Base-by-base conservation (phyloP, 2,888 invertebrate species). In the Brassicogethes aeneus region DNA sequence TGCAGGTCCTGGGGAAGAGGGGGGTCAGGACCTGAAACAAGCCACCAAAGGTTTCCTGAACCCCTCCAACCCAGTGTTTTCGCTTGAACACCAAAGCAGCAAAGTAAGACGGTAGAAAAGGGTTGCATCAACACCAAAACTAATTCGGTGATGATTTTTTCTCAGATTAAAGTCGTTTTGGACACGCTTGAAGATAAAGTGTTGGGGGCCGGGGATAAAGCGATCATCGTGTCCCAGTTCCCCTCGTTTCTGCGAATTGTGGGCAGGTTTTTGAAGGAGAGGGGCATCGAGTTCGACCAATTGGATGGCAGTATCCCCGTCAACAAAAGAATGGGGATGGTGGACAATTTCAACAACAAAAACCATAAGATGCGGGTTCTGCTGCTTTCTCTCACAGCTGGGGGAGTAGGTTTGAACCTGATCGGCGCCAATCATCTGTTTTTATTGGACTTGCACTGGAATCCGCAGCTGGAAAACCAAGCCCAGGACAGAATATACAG, bases 401-500 rank as follows among this genome's bases (percentile, higher is more conserved):
- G 95, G 35, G 96, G 95, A 16, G 93, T 94, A 12, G 96, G 96
- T 0, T 72, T 97, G 10, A 96, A 97, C 73, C 74, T 96, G 39
- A 76, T 87, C 41, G 96, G 95, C 2, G 96, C 85, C 1, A 94
- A 89, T 72, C 91, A 96, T 65, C 74, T 97, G 36, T 75, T 95
- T 17, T 70, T 97, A 23, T 66, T 93, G 15, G 96, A 97, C 70
- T 77, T 92, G 39, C 95, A 96, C 68, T 97, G 95, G 93, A 97
- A 96, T 75, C 96, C 96, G 0, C 94, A 95, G 59, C 69, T 96
- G 34, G 96, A 97, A 68, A 76, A 82, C 33, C 96, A 96, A 67
- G 96, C 95, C 0, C 90, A 89, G 69, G 96, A 96, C 70, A 75
- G 96, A 45, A 83, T 96, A 46, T 93, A 94, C 69, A 72, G 95